Evolutionary conservation across 2,797 vertebrate genomes (phyloP).

Genomic region (Molossus molossus): DNA sequence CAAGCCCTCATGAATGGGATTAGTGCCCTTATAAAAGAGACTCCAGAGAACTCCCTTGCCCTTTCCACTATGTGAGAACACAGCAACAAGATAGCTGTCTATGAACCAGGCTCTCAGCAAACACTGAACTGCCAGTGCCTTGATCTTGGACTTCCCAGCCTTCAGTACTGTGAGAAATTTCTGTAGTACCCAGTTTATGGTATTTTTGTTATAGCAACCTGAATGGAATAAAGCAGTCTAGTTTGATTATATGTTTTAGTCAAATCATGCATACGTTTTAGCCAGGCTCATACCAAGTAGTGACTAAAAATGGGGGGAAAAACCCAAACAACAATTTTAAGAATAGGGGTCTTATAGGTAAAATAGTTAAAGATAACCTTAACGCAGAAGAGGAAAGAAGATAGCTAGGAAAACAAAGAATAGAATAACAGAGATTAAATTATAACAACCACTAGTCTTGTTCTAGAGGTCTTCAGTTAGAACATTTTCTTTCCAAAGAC

Average conservation of each 20-base stretch:
- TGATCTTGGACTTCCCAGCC: background rate
- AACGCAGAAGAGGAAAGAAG: background rate
- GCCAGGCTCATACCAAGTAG: background rate
- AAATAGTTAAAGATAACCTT: background rate
- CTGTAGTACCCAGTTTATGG: too few species aligned
- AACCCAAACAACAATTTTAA: background rate
- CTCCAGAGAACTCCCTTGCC: too few species aligned
- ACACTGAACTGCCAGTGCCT: background rate
- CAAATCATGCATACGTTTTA: constrained; percentile 15
- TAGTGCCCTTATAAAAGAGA: background rate
- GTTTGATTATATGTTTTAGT: background rate
- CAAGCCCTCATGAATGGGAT: background rate
- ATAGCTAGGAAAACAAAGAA: background rate
- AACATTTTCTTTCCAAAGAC: background rate
- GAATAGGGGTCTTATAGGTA: background rate
- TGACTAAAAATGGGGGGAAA: background rate
- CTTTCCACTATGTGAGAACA: background rate
- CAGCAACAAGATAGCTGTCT: background rate
- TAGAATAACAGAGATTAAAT: constrained; percentile 13
- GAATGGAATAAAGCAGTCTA: background rate
- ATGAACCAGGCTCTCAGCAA: background rate
- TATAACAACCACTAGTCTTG: background rate
- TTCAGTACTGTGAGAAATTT: background rate
- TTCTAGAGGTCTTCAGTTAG: background rate
- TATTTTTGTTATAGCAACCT: background rate